A percentile compares a stretch with the other conserved stretches of the same genome.
These are phyloP conservation scores for Chloroclysta siterata DNA, from an alignment of 2,888 invertebrate species.

Conservation along the genomic window DNA sequence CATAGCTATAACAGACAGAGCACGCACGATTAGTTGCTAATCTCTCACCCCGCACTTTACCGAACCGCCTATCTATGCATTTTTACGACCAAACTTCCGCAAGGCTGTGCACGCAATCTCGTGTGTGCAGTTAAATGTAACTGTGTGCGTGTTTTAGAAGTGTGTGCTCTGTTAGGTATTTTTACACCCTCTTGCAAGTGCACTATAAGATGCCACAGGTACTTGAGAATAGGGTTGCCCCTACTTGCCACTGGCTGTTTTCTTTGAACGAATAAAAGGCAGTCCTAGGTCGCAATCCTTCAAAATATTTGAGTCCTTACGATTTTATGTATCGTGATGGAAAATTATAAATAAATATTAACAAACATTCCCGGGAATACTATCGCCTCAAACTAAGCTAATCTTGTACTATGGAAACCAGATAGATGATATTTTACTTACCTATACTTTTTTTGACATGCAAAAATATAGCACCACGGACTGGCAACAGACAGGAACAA, in stretches of 20 bases:
- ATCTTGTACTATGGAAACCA: not conserved
- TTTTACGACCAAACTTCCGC: constrained; percentile 38
- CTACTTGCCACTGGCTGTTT: constrained; percentile 1
- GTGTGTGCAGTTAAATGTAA: constrained; percentile 19
- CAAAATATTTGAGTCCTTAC: too few relatives aligned
- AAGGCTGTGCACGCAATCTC: constrained; percentile 38
- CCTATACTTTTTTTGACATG: too few relatives aligned
- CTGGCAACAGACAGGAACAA: too few relatives aligned
- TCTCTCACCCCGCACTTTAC: constrained; percentile 31
- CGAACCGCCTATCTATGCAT: constrained; percentile 28
- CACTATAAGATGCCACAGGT: constrained; percentile 50
- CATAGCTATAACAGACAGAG: not conserved
- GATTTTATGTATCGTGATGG: too few relatives aligned
- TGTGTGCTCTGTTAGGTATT: constrained; percentile 33
- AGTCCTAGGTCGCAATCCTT: too few relatives aligned
- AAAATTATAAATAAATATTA: too few relatives aligned
- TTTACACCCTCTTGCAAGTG: constrained; percentile 49
- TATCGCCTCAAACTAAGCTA: too few relatives aligned
- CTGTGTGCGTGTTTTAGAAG: constrained; percentile 23
- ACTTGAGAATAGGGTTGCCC: constrained; percentile 41
- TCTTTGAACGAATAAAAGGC: too few relatives aligned
- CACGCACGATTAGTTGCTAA: constrained; percentile 29
- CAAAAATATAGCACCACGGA: too few relatives aligned
- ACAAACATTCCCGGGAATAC: too few relatives aligned
- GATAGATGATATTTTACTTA: too few relatives aligned